phyloP scores from a whole-genome alignment of 92 coral and sea anemone genomes.

The Pocillopora grandis region DNA sequence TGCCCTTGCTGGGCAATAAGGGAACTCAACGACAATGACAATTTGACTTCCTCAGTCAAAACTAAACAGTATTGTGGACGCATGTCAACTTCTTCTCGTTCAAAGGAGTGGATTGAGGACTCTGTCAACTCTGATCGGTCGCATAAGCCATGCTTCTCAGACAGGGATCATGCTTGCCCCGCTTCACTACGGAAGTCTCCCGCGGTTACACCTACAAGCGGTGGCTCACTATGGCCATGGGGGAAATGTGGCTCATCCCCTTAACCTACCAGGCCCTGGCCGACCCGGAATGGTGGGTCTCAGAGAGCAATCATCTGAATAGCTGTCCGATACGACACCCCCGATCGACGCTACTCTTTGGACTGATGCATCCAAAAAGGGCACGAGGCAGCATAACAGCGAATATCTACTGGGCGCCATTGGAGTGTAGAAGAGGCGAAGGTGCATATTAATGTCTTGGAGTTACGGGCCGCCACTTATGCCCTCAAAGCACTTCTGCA shows the following conservation, averaged over 20 bases:
- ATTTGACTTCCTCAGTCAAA: slow-evolving; percentile 35
- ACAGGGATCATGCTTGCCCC: slow-evolving; percentile 39
- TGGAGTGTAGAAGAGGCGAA: slow-evolving; percentile 56
- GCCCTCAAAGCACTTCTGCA: slow-evolving; percentile 38
- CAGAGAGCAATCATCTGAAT: slow-evolving; percentile 20
- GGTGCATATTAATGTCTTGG: slow-evolving; percentile 55
- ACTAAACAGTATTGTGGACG: background rate
- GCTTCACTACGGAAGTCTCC: slow-evolving; percentile 40
- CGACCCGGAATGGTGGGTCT: slow-evolving; percentile 41
- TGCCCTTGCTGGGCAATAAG: too few species aligned
- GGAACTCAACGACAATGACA: too few species aligned
- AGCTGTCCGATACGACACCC: slow-evolving; percentile 18
- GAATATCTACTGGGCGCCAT: slow-evolving; percentile 39
- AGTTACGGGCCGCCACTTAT: slow-evolving; percentile 48
- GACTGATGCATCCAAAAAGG: slow-evolving; percentile 46
- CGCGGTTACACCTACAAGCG: slow-evolving; percentile 25
- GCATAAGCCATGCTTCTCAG: slow-evolving; percentile 33
- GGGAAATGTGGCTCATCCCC: background rate
- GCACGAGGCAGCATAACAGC: slow-evolving; percentile 60
- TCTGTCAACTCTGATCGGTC: slow-evolving; percentile 21
- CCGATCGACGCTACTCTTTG: slow-evolving; percentile 20
- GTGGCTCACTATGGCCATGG: slow-evolving; percentile 25
- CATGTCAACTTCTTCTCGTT: slow-evolving; percentile 14
- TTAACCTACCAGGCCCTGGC: slow-evolving; percentile 13
- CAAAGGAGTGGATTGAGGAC: slow-evolving; percentile 2